phyloP scores from a whole-genome alignment of 2,113 vertebrate genomes.

The Monarcha castaneiventris region DNA sequence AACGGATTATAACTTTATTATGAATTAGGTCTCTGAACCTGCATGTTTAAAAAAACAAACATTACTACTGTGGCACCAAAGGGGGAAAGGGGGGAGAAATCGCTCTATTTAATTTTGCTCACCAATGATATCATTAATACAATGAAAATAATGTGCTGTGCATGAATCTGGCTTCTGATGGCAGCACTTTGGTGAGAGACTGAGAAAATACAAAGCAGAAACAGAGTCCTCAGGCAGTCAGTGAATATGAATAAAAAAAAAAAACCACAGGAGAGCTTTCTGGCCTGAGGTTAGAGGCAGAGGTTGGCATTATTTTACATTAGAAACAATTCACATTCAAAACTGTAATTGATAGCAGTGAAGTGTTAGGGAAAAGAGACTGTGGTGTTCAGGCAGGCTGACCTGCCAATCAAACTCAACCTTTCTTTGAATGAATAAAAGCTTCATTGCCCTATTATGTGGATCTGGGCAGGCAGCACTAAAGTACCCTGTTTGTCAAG shows the following conservation, averaged over 20 bases:
- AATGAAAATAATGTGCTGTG: constrained; percentile 61
- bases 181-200: constrained; percentile 56
- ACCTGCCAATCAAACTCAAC: constrained; percentile 84
- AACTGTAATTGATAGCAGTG: constrained; percentile 86
- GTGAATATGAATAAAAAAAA: constrained; percentile 26
- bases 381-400: constrained; percentile 70
- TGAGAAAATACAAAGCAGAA: constrained; percentile 57
- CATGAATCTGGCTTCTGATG: constrained; percentile 39
- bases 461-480: constrained; percentile 77
- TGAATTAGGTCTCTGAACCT: constrained; percentile 41
- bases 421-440: constrained; percentile 82
- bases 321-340: constrained; percentile 87
- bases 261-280: constrained; percentile 69
- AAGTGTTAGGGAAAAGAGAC: constrained; percentile 77
- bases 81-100: background rate
- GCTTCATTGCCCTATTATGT: constrained; percentile 80
- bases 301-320: constrained; percentile 87
- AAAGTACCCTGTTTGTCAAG: constrained; percentile 81
- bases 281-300: constrained; percentile 79
- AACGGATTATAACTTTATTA: constrained; percentile 68
- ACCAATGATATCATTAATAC: constrained; percentile 55
- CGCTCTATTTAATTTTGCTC: constrained; percentile 59
- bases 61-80: background rate
- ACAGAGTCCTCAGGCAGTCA: constrained; percentile 52
- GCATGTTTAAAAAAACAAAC: background rate